phyloP scores from a whole-genome alignment of 2,797 vertebrate species.

The Cheirogaleus major region DNA sequence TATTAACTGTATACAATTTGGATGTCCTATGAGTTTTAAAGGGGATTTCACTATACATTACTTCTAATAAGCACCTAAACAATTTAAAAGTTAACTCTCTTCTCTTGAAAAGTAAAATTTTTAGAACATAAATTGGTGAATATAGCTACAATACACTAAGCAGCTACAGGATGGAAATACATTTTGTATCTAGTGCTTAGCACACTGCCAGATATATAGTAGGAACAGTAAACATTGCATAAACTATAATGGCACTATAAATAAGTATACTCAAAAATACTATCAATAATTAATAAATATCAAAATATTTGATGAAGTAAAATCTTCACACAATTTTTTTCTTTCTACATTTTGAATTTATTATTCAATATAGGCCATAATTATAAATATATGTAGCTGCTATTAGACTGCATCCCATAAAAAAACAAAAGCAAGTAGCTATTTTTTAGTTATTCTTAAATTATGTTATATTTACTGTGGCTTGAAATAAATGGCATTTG shows the following conservation, averaged over 20 bases:
- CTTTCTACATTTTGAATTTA: neutral
- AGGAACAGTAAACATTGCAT: neutral
- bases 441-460: constrained; percentile 21
- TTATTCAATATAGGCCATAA: constrained; percentile 15
- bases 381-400: neutral
- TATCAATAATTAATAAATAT: neutral
- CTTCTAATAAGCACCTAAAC: neutral
- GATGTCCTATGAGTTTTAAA: neutral
- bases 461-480: neutral
- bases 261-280: neutral
- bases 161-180: neutral
- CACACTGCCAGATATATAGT: neutral
- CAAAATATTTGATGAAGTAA: neutral
- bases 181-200: neutral
- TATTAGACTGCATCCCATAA: neutral
- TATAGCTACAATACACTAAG: neutral
- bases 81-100: constrained; percentile 28
- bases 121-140: neutral
- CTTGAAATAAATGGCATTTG: constrained; percentile 37
- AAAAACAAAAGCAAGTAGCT: constrained; percentile 31
- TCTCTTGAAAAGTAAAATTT: neutral
- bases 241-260: neutral
- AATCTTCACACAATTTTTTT: neutral
- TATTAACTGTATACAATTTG: neutral
- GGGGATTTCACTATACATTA: neutral